These are phyloP conservation scores for Procambarus clarkii DNA, from an alignment of 1,140 invertebrate genomes.

Conservation along the genomic window DNA sequence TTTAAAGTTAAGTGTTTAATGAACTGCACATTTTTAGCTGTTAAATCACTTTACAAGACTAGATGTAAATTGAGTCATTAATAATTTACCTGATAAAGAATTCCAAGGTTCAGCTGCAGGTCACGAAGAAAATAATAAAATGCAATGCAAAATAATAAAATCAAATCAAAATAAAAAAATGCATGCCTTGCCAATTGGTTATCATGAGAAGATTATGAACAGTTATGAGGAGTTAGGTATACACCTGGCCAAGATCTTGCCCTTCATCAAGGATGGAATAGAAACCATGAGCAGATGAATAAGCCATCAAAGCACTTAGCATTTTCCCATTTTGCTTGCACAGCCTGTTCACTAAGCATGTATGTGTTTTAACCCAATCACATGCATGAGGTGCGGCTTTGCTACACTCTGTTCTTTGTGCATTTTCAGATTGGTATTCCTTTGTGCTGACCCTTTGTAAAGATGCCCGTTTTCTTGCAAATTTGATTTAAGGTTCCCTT, in stretches of 20 bases:
- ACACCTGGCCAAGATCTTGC: not conserved
- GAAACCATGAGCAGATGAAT: not conserved
- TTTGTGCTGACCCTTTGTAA: conserved; percentile 16
- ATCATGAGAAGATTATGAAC: not conserved
- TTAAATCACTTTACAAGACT: not conserved
- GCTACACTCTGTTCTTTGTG: conserved; percentile 35
- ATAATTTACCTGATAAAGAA: not conserved
- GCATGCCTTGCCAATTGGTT: no score
- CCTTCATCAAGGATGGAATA: not conserved
- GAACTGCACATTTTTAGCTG: not conserved
- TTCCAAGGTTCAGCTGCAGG: not conserved
- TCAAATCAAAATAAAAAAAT: not conserved
- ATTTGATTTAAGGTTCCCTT: no score
- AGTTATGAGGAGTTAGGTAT: not conserved
- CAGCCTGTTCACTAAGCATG: conserved; percentile 66
- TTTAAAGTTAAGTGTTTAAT: no score
- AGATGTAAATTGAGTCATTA: not conserved
- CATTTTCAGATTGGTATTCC: not conserved
- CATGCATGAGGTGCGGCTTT: conserved; percentile 64
- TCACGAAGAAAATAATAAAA: not conserved
- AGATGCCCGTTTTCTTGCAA: not conserved
- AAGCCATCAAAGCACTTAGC: not conserved
- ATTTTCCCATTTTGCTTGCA: conserved; percentile 37
- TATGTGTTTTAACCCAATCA: conserved; percentile 66
- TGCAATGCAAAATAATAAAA: not conserved